phyloP scores from a whole-genome alignment of 92 coral and sea anemone genomes.

The Blastomussa wellsi region DNA sequence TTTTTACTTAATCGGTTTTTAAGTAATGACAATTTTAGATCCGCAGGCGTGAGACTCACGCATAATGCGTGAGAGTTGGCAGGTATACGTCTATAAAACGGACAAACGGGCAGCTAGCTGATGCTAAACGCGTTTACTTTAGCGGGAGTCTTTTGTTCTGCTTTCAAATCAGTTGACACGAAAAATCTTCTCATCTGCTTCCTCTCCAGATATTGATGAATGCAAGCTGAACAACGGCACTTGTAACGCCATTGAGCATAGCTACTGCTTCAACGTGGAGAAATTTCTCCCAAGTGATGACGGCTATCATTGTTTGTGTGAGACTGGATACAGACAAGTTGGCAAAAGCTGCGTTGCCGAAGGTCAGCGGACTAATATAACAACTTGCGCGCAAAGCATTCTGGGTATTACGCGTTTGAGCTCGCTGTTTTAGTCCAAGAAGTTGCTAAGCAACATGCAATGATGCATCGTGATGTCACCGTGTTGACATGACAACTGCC shows the following conservation, averaged over 20 bases:
- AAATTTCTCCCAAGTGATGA: not conserved
- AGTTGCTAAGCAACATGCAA: not conserved
- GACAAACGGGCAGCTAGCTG: too few relatives aligned
- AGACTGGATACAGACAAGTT: constrained; percentile 25
- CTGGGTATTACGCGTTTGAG: not conserved
- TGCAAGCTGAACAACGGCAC: constrained; percentile 29
- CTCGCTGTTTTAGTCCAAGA: not conserved
- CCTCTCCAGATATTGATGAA: constrained; percentile 51
- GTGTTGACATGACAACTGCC: not conserved
- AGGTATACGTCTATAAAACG: too few relatives aligned
- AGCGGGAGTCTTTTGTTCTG: not conserved
- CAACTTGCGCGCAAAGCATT: not conserved
- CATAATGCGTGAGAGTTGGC: too few relatives aligned
- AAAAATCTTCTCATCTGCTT: not conserved
- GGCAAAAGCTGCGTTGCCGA: constrained; percentile 24
- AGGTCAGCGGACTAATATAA: constrained; percentile 17
- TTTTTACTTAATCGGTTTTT: too few relatives aligned
- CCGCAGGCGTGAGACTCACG: too few relatives aligned
- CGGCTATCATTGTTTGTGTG: constrained; percentile 28
- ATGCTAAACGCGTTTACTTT: too few relatives aligned
- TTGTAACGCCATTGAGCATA: constrained; percentile 37
- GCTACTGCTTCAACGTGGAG: constrained; percentile 48
- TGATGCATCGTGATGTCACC: not conserved
- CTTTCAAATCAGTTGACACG: not conserved
- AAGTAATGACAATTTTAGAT: too few relatives aligned